Base-by-base conservation (phyloP, 2,113 vertebrate species). In the Chaenogobius annularis region DNA sequence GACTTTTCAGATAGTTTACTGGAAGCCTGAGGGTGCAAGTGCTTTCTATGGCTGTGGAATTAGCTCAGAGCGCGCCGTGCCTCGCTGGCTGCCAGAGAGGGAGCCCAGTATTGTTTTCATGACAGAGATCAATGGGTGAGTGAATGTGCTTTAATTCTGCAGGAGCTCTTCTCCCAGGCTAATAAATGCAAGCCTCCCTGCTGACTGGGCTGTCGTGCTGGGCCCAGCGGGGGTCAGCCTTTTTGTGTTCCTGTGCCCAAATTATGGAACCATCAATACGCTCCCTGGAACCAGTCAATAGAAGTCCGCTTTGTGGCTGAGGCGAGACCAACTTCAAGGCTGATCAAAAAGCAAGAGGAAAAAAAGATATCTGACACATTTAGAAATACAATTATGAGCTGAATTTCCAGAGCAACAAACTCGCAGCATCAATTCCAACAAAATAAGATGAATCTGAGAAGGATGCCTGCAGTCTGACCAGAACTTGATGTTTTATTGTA, bases 241-340 rank as follows among this genome's bases (percentile, higher is more conserved):
- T 92, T 93, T 92, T 93, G 92, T 94, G 90, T 92, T 92, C 88
- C 90, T 88, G 88, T 93, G 92, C 92, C 92, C 92, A 94, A 93
- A 94, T 94, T 93, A 94, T 94, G 92, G 93, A 94, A 93, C 92
- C 91, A 91, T 93, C 93, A 94, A 92, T 94, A 93, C 92, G 72
- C 88, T 93, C 87, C 91, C 91, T 91, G 88, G 90, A 94, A 91
- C 88, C 90, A 90, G 90, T 93, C 92, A 93, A 93, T 92, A 93
- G 92, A 89, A 90, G 90, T 77, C 75, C 35, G 90, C 90, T 92
- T 92, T 92, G 89, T 91, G 90, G 92, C 84, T 74, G 73, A 92
- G 83, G 84, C 89, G 91, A 93, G 90, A 92, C 86, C 86, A 86
- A 92, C 92, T 92, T 92, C 91, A 93, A 93, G 89, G 89, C 90